Base-by-base conservation (phyloP, 1,140 invertebrate genomes). In the Cyclina sinensis region DNA sequence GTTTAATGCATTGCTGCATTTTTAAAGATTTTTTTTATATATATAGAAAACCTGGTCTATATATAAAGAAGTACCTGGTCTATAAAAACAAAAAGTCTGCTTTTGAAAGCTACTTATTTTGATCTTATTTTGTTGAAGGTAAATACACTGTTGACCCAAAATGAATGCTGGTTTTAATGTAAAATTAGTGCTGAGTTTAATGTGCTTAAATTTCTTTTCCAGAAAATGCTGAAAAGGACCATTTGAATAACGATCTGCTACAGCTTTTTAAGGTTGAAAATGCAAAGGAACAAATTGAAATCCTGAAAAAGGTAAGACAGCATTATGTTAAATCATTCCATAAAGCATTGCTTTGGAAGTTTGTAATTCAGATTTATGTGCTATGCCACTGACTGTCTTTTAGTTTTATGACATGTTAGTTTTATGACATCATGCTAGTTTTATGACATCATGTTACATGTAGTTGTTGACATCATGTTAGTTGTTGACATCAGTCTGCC, bases 281-380 rank as follows among this genome's bases (percentile, higher is more conserved):
- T 81, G 79, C 79, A n/a, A 81, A 81, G 24, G 79, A 81, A 43
- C 79, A 81, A 54, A 81, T 81, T 65, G 54, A 81, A 43, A 30
- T 62, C 37, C 35, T 81, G 48, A 81, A 81, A 81, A 81, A 81
- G 79, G 79, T 81, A 27, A n/a, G n/a, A n/a, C n/a, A n/a, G n/a
- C n/a, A n/a, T n/a, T n/a, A n/a, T n/a, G n/a, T n/a, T n/a, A n/a
- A n/a, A n/a, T n/a, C n/a, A n/a, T n/a, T n/a, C n/a, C n/a, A n/a
- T n/a, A n/a, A n/a, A n/a, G n/a, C n/a, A n/a, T n/a, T n/a, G n/a
- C n/a, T n/a, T n/a, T n/a, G n/a, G n/a, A n/a, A n/a, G n/a, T n/a
- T n/a, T n/a, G n/a, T n/a, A n/a, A n/a, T n/a, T n/a, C n/a, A n/a
- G n/a, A n/a, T n/a, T n/a, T n/a, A n/a, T n/a, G n/a, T n/a, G n/a